Evolutionary conservation across 2,113 vertebrate genomes (phyloP), one percentile per base, ranked within the genome.

Genomic region (Rhea americana): DNA sequence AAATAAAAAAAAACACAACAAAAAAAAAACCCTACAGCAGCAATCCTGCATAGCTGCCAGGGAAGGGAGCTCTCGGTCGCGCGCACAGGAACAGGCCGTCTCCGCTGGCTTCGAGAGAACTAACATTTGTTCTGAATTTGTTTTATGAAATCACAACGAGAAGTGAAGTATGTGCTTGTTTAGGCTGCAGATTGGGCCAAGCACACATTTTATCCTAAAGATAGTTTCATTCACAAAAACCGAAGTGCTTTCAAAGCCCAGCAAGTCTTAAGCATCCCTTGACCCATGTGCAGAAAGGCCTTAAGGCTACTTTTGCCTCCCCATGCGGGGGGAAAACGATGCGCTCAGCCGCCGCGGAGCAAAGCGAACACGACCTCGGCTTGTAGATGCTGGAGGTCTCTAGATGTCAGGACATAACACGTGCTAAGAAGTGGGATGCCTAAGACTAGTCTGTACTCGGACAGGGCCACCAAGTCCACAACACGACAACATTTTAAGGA

Each of bases 271-370:
- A 90, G 53, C 2, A 22, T 13, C 30, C 7, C 53, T 41, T 37
- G 47, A 48, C 12, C 51, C 35, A 15, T 3, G 1, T 1, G 4
- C 1, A 2, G 56, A 50, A 58, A 24, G 32, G 22, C 39, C 21
- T 4, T 1, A 37, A 15, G 41, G 3, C 6, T 4, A 1, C 9
- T 66, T 17, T 53, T 37, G 11, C 53, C 15, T 56, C 61, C 59
- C 32, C 41, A 18, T 8, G 26, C 41, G 13, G 30, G 28, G 11
- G 32, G 41, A 28, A 32, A 45, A 28, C 11, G 43, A 22, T 4
- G 13, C 5, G 3, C 4, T 67, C 24, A 32, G 22, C 30, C 7
- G 5, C n/a, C 55, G 67, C 28, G 13, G 3, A 32, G n/a, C 28
- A 35, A 55, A 50, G 20, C n/a, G 35, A 72, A 30, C 11, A 3